Evolutionary conservation across 2,888 invertebrate genomes (phyloP).

Genomic region (Nomada goodeniana): DNA sequence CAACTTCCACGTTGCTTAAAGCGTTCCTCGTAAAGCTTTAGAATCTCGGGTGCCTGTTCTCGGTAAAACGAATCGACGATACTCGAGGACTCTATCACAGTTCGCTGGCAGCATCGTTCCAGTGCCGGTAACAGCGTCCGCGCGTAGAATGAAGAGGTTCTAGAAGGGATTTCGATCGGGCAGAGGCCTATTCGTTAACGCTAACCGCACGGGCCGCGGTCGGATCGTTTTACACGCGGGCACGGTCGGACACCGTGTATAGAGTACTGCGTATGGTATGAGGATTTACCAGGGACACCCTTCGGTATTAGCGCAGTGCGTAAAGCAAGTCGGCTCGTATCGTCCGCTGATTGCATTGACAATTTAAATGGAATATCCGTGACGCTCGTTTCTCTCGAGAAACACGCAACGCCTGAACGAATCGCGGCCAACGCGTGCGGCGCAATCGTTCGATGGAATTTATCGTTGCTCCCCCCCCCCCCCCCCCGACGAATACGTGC

Average conservation of each 20-base stretch:
- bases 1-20: background rate
- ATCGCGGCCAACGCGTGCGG: background rate
- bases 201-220: conserved; percentile 23
- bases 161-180: conserved; percentile 38
- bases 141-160: conserved; percentile 44
- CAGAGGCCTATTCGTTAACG: conserved; percentile 37
- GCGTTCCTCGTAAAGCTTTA: background rate
- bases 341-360: conserved; percentile 17
- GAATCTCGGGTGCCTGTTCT: background rate
- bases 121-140: background rate
- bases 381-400: background rate
- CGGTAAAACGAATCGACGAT: background rate
- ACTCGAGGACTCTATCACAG: conserved; percentile 17
- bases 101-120: background rate
- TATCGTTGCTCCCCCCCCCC: background rate
- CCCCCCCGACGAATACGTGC: background rate
- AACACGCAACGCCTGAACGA: conserved; percentile 10
- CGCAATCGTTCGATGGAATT: conserved; percentile 1
- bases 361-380: conserved; percentile 18
- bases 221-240: conserved; percentile 38
- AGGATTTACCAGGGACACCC: conserved; percentile 33
- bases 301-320: conserved; percentile 21
- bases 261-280: conserved; percentile 2
- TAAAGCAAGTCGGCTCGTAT: conserved; percentile 11
- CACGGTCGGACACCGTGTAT: background rate